phyloP scores from a whole-genome alignment of 2,888 invertebrate genomes.

The Tenthredo amoena region DNA sequence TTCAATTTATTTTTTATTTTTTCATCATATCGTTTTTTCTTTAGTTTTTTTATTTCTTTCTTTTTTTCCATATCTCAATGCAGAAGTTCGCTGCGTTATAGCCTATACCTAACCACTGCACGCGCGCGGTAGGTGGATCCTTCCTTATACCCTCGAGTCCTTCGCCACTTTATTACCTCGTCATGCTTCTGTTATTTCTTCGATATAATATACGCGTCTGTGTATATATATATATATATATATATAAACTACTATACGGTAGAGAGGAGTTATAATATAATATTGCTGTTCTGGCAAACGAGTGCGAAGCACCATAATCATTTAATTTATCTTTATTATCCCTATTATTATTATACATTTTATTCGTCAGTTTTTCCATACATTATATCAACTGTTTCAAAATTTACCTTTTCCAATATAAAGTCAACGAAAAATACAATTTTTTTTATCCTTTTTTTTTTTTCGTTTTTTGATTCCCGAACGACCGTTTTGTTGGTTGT shows the following conservation, averaged over 20 bases:
- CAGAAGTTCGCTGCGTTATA: not conserved
- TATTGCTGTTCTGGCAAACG: not conserved
- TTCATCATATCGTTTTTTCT: not conserved
- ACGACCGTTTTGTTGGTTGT: not conserved
- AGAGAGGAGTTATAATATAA: slow-evolving; percentile 44
- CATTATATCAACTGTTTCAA: no score
- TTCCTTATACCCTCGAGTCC: slow-evolving; percentile 30
- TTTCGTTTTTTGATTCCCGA: not conserved
- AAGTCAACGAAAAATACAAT: no score
- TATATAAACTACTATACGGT: not conserved
- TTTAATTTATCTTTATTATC: not conserved
- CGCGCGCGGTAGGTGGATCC: slow-evolving; percentile 27
- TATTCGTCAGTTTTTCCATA: not conserved
- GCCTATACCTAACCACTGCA: not conserved
- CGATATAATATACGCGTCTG: not conserved
- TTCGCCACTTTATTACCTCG: slow-evolving; percentile 39
- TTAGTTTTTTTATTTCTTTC: not conserved
- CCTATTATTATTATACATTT: not conserved
- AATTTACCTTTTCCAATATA: no score
- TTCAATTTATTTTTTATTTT: not conserved
- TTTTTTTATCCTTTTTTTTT: not conserved
- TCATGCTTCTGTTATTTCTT: slow-evolving; percentile 44
- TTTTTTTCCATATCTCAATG: not conserved
- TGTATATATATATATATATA: not conserved
- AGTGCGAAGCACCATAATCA: not conserved